Conservation (phyloP, 2,888 invertebrate species). For the Anorthoa munda region DNA sequence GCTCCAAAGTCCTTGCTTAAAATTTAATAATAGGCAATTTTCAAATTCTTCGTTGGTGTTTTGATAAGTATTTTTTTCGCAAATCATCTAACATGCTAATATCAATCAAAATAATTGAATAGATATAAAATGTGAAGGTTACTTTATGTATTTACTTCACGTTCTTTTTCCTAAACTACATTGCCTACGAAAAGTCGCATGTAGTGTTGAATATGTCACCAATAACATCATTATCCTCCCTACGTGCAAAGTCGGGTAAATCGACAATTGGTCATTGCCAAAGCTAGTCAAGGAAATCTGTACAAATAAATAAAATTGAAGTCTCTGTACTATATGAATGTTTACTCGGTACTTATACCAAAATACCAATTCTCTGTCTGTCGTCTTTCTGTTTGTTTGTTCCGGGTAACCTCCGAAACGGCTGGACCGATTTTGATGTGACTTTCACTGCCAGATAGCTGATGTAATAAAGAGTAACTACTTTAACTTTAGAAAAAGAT, state of each 20-base stretch:
- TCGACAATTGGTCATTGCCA: conserved; percentile 59
- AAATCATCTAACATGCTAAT: background rate
- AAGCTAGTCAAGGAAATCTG: conserved; percentile 55
- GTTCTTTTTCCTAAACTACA: background rate
- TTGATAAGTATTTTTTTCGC: background rate
- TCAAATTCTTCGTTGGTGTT: background rate
- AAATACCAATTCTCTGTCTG: too few species aligned
- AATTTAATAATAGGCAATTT: background rate
- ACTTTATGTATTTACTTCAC: conserved; percentile 13
- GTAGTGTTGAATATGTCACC: conserved; percentile 28
- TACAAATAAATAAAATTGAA: too few species aligned
- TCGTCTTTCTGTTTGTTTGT: background rate
- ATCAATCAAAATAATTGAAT: conserved; percentile 30
- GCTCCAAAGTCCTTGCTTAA: too few species aligned
- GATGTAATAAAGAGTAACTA: too few species aligned
- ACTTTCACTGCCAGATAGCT: too few species aligned
- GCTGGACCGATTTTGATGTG: too few species aligned
- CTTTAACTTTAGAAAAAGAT: too few species aligned
- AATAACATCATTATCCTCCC: conserved; percentile 48
- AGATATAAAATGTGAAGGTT: conserved; percentile 30
- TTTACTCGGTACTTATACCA: too few species aligned
- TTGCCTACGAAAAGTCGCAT: conserved; percentile 33
- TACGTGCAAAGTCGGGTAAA: conserved; percentile 59
- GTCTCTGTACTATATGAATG: too few species aligned
- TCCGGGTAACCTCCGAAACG: background rate